phyloP scores from a whole-genome alignment of 2,888 invertebrate genomes.

The Drosophila infuscata region DNA sequence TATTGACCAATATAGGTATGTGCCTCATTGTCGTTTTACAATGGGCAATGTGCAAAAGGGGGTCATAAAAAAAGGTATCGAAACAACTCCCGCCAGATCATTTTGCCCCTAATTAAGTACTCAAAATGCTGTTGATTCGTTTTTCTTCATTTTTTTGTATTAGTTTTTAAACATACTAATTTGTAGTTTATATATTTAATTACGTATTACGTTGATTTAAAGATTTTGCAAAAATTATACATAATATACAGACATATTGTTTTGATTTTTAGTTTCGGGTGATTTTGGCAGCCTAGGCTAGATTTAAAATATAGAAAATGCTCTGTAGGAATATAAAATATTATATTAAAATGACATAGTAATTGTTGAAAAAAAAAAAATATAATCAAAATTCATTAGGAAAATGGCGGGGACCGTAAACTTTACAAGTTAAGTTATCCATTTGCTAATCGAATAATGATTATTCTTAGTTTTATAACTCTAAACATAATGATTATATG shows the following conservation, averaged over 20 bases:
- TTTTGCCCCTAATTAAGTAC: neutral
- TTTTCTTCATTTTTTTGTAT: conserved; percentile 10
- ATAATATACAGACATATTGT: conserved; percentile 39
- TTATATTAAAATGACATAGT: conserved; percentile 19
- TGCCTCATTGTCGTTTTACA: conserved; percentile 15
- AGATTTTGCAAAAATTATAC: conserved; percentile 55
- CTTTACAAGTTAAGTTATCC: neutral
- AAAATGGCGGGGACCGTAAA: neutral
- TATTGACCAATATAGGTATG: conserved; percentile 29
- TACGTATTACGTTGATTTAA: conserved; percentile 71
- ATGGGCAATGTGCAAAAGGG: conserved; percentile 21
- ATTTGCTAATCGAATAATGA: neutral
- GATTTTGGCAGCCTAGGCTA: conserved; percentile 27
- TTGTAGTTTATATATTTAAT: conserved; percentile 62
- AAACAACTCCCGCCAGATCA: neutral
- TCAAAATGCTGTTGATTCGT: conserved; percentile 3
- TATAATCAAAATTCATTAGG: conserved; percentile 3
- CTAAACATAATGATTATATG: neutral
- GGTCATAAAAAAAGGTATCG: conserved; percentile 5
- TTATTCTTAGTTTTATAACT: neutral
- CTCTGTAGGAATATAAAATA: conserved; percentile 32
- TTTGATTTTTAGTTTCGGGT: conserved; percentile 22
- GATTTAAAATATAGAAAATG: conserved; percentile 45
- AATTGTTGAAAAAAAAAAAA: conserved; percentile 21
- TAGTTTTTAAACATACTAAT: conserved; percentile 47